Base-by-base conservation (phyloP, 2,797 vertebrate species). In the Megaceryle alcyon region DNA sequence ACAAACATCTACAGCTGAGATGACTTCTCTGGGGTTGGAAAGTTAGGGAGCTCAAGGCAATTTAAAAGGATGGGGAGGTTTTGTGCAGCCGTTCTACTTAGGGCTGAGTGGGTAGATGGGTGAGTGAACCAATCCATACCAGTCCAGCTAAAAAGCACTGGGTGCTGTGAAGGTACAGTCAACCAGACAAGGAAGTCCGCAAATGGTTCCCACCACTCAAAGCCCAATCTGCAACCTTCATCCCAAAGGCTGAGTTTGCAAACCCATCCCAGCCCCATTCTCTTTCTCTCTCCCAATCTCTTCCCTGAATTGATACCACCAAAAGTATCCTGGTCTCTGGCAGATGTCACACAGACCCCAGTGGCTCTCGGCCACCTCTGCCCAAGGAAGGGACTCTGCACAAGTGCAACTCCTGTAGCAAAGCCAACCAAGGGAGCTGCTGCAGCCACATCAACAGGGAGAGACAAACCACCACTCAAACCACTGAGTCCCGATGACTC, bases 1-100 rank as follows among this genome's bases (percentile, higher is more conserved):
- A 84, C 91, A 94, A 94, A 91, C 90, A 77, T 94, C 90, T 79
- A 63, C 88, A 57, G 75, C 83, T 23, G 86, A 80, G 90, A 84
- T 91, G 80, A 77, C 96, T 97, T 96, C 95, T 92, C 91, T n/a
- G 56, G 88, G 91, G 70, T 79, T 94, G 81, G 66, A 48, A 92
- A 96, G 88, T 82, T 73, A 86, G 93, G 91, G 60, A 96, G 95
- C 71, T 73, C 71, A 73, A 44, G 54, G 71, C 41, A 44, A 84
- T 73, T 82, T 21, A 6, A 70, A 82, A 73, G 37, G 43, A 71
- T 35, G 71, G 70, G 53, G 59, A 94, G 54, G 85, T 66, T 84
- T 86, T 63, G n/a, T 88, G 90, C 63, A 86, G 90, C 35, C 70
- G 33, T 26, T 82, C 82, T 82, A 48, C 53, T 51, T 14, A 25